A percentile compares a stretch with the other conserved stretches of the same genome.
phyloP scores from a whole-genome alignment of 2,888 invertebrate genomes.

The Sepioteuthis lessoniana region DNA sequence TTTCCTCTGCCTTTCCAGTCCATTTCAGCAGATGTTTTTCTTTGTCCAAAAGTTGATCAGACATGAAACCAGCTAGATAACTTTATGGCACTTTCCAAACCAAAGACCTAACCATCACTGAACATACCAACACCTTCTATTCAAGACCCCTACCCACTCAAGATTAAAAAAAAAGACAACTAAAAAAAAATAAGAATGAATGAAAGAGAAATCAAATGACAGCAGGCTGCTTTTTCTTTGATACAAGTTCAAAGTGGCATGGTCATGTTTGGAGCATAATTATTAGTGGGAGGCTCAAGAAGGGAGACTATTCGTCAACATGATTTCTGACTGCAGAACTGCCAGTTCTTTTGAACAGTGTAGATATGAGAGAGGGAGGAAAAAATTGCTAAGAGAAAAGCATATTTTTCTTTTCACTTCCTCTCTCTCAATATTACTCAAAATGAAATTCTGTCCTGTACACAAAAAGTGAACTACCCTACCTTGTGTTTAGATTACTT shows the following conservation, averaged over 20 bases:
- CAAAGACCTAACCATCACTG: not conserved
- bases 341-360: not conserved
- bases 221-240: not conserved
- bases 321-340: not conserved
- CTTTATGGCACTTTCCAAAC: not conserved
- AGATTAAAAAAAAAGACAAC: not conserved
- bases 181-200: too few relatives aligned
- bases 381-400: not conserved
- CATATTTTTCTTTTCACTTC: not conserved
- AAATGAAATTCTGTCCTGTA: not conserved
- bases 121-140: not conserved
- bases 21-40: not conserved
- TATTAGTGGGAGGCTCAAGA: not conserved
- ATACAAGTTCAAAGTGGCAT: not conserved
- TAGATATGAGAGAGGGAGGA: not conserved
- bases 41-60: conserved; percentile 1
- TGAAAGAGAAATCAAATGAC: not conserved
- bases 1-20: not conserved
- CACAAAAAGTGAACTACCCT: too few relatives aligned
- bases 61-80: conserved; percentile 3
- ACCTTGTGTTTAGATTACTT: not conserved
- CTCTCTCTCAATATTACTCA: not conserved
- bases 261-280: not conserved
- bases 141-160: not conserved
- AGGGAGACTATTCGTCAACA: not conserved